Conservation (phyloP, 1,140 invertebrate species). For the Macrobrachium rosenbergii region DNA sequence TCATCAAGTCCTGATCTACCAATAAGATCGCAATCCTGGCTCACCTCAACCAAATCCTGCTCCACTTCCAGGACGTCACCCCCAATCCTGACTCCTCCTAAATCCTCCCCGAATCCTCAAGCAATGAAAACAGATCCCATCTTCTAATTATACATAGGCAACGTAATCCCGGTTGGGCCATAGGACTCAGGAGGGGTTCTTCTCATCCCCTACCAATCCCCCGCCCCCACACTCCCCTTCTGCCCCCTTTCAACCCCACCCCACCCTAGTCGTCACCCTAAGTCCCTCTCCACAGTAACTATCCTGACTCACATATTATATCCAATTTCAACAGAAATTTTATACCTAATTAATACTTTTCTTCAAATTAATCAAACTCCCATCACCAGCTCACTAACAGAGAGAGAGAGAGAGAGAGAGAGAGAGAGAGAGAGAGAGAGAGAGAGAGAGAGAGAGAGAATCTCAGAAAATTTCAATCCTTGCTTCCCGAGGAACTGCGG, state of each 20-base stretch:
- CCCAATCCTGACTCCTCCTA: background rate
- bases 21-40: background rate
- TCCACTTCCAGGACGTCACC: background rate
- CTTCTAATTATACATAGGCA: constrained; percentile 54
- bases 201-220: too few species aligned
- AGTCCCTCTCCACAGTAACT: too few species aligned
- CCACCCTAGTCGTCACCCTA: too few species aligned
- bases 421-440: too few species aligned
- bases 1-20: background rate
- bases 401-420: constrained; percentile 1
- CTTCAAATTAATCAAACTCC: constrained; percentile 46
- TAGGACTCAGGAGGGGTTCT: background rate
- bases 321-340: constrained; percentile 42
- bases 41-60: background rate
- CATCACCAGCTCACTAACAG: constrained; percentile 15
- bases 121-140: constrained; percentile 54
- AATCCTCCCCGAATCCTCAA: constrained; percentile 29
- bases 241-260: background rate
- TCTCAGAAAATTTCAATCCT: background rate
- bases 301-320: constrained; percentile 23
- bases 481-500: too few species aligned
- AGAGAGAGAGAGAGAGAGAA: background rate
- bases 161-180: constrained; percentile 43
- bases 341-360: constrained; percentile 49
- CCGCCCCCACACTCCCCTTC: background rate